Percentiles rank a stretch among this genome's conserved stretches.
These are phyloP conservation scores for chimpanzee (Pan troglodytes) DNA, from an alignment of 2,113 vertebrate genomes.

Conservation along the genomic window NHGRI_mPanTro3-v2.1_pri NC_072409.2:14924501-14925000, in stretches of 20 bases:
- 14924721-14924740: neutral
- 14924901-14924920: neutral
- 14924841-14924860: neutral
- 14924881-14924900: neutral
- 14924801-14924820: neutral
- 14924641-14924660: neutral
- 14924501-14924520: neutral
- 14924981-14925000: neutral
- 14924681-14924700: neutral
- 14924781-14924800: neutral
- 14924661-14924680: neutral
- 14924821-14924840: neutral
- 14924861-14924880: neutral
- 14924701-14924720: neutral
- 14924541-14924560: neutral
- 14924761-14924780: neutral
- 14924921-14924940: neutral
- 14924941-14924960: neutral
- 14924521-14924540: neutral
- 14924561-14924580: neutral
- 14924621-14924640: neutral
- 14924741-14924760: neutral
- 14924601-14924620: neutral
- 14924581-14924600: neutral
- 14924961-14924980: constrained; percentile 20